phyloP scores from a whole-genome alignment of 2,797 vertebrate genomes.

The Lepus townsendii region DNA sequence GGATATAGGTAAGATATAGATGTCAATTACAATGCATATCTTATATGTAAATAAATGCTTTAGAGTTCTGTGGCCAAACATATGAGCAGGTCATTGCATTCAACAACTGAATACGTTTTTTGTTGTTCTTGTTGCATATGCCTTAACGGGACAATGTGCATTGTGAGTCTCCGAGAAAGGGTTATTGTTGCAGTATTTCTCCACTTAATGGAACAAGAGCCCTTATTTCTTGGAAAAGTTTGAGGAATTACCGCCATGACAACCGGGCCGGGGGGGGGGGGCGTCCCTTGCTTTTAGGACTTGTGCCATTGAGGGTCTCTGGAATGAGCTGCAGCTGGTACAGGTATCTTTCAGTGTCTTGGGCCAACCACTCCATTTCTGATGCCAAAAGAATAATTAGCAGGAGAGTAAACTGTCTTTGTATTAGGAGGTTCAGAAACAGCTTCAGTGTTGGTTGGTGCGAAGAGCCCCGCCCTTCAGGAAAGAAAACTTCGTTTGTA shows the following conservation, averaged over 20 bases:
- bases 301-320: background rate
- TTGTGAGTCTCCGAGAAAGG: background rate
- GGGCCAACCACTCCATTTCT: background rate
- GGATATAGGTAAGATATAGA: background rate
- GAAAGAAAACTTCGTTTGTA: background rate
- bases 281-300: background rate
- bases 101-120: background rate
- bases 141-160: background rate
- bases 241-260: background rate
- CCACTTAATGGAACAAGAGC: background rate
- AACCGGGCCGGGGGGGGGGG: background rate
- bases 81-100: background rate
- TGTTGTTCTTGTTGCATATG: background rate
- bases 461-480: background rate
- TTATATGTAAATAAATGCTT: background rate
- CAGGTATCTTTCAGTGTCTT: background rate
- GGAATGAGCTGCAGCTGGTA: background rate
- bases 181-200: background rate
- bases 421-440: background rate
- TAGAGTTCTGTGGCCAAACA: background rate
- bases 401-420: background rate
- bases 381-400: background rate
- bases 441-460: background rate
- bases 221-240: background rate
- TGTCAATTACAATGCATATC: background rate